Base-by-base conservation (phyloP, 2,888 invertebrate genomes). In the Synergus umbraculus region DNA sequence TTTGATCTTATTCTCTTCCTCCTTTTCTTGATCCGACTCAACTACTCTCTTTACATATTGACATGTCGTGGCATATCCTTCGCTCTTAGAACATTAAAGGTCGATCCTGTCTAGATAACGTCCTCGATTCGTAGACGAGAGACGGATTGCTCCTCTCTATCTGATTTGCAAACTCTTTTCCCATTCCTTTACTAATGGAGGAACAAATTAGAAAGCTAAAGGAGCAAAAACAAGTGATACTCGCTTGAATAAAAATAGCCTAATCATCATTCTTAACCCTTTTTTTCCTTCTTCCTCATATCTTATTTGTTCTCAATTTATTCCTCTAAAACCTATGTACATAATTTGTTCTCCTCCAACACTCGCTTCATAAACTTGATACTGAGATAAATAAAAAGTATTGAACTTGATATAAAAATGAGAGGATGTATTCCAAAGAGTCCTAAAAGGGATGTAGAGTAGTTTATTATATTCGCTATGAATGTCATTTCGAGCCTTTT, bases 1-100 rank as follows among this genome's bases (percentile, higher is more conserved):
- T 67, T 49, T 44, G 13, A 22, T 43, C 66, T 63, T 41, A 18
- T 58, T 44, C 69, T 18, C 22, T 54, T 43, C n/a, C 29, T 73
- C 43, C 12, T 46, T 13, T 73, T 18, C 22, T 60, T 79, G 78
- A 37, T 43, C 12, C 58, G 22, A 66, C 77, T 60, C 77, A 76
- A 46, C 63, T 76, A 44, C 37, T 44, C 66, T 77, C 76, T 81
- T 84, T 83, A 82, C 85, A 81, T 83, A 86, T 86, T 79, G 82
- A 84, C 82, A 80, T 80, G 79, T 78, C 78, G 69, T 76, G 78
- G 79, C 78, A 79, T 79, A 83, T 78, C 29, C 78, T 67, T 66
- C 77, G 64, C 76, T 49, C 8, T 46, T 63, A 58, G 76, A 44
- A 81, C 81, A 49, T 77, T 81, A 22, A 79, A 76, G 63, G 37